Evolutionary conservation across 2,113 vertebrate genomes (phyloP).

Genomic region (Saccopteryx bilineata): DNA sequence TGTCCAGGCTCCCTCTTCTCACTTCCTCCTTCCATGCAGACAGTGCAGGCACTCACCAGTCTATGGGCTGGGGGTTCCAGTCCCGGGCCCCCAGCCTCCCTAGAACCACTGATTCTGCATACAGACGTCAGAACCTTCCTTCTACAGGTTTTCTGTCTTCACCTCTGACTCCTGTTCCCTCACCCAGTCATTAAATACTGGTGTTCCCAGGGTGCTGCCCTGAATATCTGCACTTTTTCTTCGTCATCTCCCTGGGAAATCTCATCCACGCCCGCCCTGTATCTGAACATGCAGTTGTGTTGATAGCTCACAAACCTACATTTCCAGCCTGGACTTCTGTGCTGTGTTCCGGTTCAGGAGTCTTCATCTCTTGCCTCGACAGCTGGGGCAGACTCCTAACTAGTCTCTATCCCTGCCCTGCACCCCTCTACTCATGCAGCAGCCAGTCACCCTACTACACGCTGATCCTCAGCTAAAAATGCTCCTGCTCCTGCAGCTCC

Average conservation of each 20-base stretch:
- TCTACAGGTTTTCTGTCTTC: not conserved
- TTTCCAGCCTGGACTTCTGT: not conserved
- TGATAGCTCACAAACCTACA: not conserved
- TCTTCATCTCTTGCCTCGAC: not conserved
- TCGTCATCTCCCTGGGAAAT: not conserved
- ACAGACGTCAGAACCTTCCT: not conserved
- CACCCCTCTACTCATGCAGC: not conserved
- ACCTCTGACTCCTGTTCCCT: not conserved
- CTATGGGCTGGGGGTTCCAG: not conserved
- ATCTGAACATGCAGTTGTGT: not conserved
- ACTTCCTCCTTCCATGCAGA: not conserved
- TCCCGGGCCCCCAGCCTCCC: not conserved
- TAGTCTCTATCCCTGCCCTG: not conserved
- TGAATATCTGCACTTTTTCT: rapidly evolving
- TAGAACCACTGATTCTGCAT: not conserved
- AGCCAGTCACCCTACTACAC: not conserved
- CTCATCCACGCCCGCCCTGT: not conserved
- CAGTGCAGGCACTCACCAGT: rapidly evolving
- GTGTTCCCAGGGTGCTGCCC: not conserved
- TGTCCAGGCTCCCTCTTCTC: not conserved
- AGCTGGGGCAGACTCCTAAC: not conserved
- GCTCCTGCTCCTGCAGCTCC: not conserved
- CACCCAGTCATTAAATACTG: not conserved
- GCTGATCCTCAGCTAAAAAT: not conserved
- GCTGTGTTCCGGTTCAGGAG: not conserved